Evolutionary conservation across 2,888 invertebrate genomes (phyloP), one percentile per base, ranked within the genome.

Genomic region (Podotricha telesiphe): DNA sequence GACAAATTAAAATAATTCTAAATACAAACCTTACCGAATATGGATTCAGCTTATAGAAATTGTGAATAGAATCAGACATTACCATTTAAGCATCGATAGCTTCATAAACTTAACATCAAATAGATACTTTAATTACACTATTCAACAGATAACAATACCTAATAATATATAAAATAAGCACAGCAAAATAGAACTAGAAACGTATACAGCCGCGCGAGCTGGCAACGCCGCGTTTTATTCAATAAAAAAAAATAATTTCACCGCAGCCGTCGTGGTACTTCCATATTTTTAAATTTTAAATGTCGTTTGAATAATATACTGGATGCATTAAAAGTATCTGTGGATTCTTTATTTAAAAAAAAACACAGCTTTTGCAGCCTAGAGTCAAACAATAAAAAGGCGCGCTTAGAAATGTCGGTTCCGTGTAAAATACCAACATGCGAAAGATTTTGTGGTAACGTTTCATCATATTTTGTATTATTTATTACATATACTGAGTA

Each of bases 221-320:
- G 86, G 87, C 88, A 89, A 87, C 88, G 85, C 80, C 85, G 89
- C 88, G 42, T 69, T 70, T 72, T 70, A 71, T 75, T 71, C 67
- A 75, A 71, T 75, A 72, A 72, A 74, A 71, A 70, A 61, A 63
- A 51, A 53, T 20, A 28, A 67, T 59, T 66, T 70, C 67, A 65
- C 62, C 61, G 48, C 59, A 47, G 17, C 62, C 15, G 20, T 34
- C 48, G 42, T 59, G 50, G 71, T 68, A 64, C 67, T 72, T 68
- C 63, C 63, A 63, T 69, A 63, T 73, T 73, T 71, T 71, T 53
- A 63, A 62, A 72, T 63, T 67, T 67, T 34, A 69, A 70, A 65
- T 68, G 51, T 59, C 69, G 62, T 71, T 69, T 63, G 67, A 71
- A 73, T 70, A 72, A 67, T 67, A 67, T 67, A 53, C 45, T 59